These are phyloP conservation scores for Phocoena phocoena DNA, from an alignment of 2,113 vertebrate genomes.

Conservation along the genomic window DNA sequence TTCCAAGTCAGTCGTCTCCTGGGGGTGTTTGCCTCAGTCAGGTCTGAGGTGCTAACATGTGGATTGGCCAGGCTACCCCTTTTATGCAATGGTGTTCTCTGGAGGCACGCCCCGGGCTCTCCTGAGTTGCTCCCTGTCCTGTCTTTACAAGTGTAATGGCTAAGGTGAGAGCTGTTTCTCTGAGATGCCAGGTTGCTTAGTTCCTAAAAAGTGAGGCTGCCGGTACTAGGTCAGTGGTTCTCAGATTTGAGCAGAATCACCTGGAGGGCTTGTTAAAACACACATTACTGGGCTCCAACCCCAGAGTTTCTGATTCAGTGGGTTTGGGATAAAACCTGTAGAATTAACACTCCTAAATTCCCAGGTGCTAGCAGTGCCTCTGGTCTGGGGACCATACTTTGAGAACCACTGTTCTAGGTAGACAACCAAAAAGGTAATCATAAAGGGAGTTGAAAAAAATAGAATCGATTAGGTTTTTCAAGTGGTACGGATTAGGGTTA, in stretches of 20 bases:
- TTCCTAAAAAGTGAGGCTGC: neutral
- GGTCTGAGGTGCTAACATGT: neutral
- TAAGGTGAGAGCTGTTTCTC: neutral
- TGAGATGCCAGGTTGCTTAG: neutral
- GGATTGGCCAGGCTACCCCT: neutral
- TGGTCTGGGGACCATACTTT: neutral
- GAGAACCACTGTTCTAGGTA: neutral
- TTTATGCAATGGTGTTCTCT: neutral
- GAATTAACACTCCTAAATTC: neutral
- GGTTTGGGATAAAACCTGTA: neutral
- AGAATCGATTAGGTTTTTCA: neutral
- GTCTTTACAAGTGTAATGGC: neutral
- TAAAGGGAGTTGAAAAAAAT: neutral
- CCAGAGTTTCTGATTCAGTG: neutral
- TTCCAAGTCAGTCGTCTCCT: neutral
- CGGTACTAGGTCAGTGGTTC: neutral
- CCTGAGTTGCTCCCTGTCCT: neutral
- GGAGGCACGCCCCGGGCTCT: neutral
- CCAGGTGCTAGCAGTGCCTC: neutral
- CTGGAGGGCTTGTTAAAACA: neutral
- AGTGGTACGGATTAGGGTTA: neutral
- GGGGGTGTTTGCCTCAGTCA: neutral
- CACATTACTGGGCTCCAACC: rapidly evolving
- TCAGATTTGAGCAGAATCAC: neutral
- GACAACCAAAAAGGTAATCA: neutral